A percentile compares a stretch with the other conserved stretches of the same genome.
Evolutionary conservation across 2,888 invertebrate genomes (phyloP).

Genomic region (Yponomeuta plumbellus): DNA sequence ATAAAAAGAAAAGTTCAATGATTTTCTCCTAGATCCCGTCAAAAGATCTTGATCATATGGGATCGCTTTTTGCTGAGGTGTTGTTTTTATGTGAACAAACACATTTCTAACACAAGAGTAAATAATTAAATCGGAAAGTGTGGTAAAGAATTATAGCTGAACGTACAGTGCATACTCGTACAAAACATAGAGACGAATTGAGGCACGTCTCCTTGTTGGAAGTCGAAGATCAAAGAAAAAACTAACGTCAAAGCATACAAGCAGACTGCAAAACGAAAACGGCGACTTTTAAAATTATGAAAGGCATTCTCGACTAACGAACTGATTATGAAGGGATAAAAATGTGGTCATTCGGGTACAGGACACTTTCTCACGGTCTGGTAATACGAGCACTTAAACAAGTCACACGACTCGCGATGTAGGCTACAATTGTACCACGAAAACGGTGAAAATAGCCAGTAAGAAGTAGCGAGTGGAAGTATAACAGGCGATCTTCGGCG

Average conservation of each 20-base stretch:
- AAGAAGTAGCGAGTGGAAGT: constrained; percentile 59
- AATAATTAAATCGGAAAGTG: no score
- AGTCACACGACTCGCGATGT: constrained; percentile 9
- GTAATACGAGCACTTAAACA: constrained; percentile 8
- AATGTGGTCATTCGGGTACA: background rate
- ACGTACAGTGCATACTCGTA: no score
- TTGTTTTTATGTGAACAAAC: no score
- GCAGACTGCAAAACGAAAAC: background rate
- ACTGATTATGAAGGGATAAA: background rate
- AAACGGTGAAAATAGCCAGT: constrained; percentile 26
- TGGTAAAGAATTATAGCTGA: no score
- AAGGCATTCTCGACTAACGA: background rate
- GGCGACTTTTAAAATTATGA: background rate
- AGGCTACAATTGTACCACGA: constrained; percentile 43
- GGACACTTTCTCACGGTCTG: constrained; percentile 11
- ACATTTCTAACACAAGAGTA: no score
- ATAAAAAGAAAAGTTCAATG: no score
- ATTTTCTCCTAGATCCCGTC: no score
- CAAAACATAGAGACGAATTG: no score
- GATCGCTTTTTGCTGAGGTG: no score
- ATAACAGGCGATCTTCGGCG: constrained; percentile 47
- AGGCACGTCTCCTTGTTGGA: no score
- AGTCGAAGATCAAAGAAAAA: background rate
- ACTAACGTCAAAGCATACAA: background rate
- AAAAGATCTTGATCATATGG: no score